phyloP scores from a whole-genome alignment of 2,113 vertebrate genomes.

The Percina caprodes region DNA sequence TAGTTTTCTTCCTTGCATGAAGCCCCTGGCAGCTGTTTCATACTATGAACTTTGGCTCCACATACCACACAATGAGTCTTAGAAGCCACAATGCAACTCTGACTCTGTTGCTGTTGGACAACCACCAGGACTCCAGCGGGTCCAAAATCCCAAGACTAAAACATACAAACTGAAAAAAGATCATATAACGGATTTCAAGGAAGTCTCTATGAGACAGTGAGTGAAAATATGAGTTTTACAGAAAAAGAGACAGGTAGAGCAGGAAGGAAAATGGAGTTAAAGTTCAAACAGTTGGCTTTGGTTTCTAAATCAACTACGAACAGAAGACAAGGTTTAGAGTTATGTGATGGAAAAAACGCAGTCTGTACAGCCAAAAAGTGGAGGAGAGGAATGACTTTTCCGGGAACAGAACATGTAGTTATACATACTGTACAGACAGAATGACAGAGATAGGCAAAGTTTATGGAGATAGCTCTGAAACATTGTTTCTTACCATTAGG shows the following conservation, averaged over 20 bases:
- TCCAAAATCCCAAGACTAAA: slow-evolving; percentile 50
- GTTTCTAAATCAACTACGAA: slow-evolving; percentile 72
- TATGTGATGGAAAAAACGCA: slow-evolving; percentile 74
- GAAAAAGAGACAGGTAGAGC: slow-evolving; percentile 23
- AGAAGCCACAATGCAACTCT: slow-evolving; percentile 60
- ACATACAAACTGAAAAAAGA: slow-evolving; percentile 19
- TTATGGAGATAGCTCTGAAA: neutral
- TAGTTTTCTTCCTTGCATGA: slow-evolving; percentile 56
- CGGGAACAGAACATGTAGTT: slow-evolving; percentile 58
- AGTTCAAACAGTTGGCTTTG: slow-evolving; percentile 64
- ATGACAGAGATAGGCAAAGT: neutral
- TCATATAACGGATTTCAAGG: slow-evolving; percentile 31
- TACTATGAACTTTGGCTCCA: slow-evolving; percentile 56
- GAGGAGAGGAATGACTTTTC: slow-evolving; percentile 68
- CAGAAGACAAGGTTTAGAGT: slow-evolving; percentile 76
- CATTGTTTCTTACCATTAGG: neutral
- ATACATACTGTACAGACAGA: slow-evolving; percentile 10
- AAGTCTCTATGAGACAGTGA: slow-evolving; percentile 36
- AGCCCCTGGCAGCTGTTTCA: slow-evolving; percentile 74
- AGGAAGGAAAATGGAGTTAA: slow-evolving; percentile 30
- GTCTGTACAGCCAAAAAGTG: slow-evolving; percentile 70
- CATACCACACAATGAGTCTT: slow-evolving; percentile 55
- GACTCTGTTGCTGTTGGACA: slow-evolving; percentile 67
- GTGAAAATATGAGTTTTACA: slow-evolving; percentile 42
- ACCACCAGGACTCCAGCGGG: slow-evolving; percentile 35